Evolutionary conservation across 2,113 vertebrate genomes (phyloP).

Genomic region (Cebus imitator): DNA sequence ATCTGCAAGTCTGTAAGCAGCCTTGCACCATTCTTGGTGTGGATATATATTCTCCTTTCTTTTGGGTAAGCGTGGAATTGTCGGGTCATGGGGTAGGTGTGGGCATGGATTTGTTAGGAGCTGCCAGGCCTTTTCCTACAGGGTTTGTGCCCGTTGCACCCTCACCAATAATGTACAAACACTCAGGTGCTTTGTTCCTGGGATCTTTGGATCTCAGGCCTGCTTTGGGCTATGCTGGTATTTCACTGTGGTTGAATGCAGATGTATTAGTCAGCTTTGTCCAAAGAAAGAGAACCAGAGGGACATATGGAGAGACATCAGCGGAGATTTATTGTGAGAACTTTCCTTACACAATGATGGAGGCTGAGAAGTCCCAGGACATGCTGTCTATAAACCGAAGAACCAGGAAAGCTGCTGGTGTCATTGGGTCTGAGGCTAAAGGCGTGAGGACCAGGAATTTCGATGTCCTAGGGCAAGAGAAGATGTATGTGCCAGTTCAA

Average conservation of each 20-base stretch:
- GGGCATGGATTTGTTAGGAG: neutral
- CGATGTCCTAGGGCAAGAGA: neutral
- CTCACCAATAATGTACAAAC: accelerated
- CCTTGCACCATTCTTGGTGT: neutral
- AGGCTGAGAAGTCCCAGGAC: neutral
- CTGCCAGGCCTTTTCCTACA: neutral
- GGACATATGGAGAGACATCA: neutral
- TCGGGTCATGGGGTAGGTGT: neutral
- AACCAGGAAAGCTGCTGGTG: neutral
- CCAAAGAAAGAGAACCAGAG: neutral
- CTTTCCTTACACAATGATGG: neutral
- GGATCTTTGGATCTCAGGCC: neutral
- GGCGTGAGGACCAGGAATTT: neutral
- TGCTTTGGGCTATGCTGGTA: neutral
- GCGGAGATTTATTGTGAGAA: neutral
- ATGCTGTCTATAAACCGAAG: neutral
- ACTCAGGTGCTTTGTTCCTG: neutral
- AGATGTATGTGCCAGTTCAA: too few relatives aligned
- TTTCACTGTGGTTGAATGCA: neutral
- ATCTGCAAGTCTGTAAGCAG: neutral
- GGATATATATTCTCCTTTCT: neutral
- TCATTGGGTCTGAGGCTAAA: neutral
- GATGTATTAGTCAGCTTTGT: neutral
- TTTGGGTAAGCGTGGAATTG: neutral
- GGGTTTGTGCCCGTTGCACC: neutral